Percentiles rank a stretch among this genome's conserved stretches.
phyloP scores from a whole-genome alignment of 2,797 vertebrate genomes.

The Tapera naevia region DNA sequence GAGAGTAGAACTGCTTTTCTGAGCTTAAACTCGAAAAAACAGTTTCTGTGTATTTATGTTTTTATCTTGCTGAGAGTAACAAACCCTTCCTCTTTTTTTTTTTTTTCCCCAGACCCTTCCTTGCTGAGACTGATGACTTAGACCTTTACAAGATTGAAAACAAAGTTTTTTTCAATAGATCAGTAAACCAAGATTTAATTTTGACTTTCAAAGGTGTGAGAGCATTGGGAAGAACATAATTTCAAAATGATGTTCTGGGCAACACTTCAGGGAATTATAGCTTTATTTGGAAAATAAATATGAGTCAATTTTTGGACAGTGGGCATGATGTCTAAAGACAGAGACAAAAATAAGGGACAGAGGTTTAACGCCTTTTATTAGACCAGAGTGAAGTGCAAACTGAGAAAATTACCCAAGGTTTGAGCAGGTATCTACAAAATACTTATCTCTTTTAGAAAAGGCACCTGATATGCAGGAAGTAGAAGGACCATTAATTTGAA shows the following conservation, averaged over 20 bases:
- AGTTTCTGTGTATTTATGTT: background rate
- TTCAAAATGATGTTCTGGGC: background rate
- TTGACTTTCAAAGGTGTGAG: background rate
- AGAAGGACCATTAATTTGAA: background rate
- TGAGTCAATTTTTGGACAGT: background rate
- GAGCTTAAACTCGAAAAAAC: background rate
- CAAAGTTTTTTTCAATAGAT: background rate
- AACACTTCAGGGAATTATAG: background rate
- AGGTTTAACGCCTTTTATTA: background rate
- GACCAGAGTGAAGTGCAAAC: background rate
- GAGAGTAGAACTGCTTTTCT: background rate
- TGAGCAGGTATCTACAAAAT: background rate
- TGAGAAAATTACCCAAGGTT: background rate
- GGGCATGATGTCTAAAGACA: background rate
- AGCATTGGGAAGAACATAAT: background rate
- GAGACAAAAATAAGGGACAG: background rate
- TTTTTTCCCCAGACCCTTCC: background rate
- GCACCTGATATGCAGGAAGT: background rate
- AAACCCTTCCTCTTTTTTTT: background rate
- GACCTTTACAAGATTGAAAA: background rate
- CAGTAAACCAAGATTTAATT: background rate
- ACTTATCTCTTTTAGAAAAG: background rate
- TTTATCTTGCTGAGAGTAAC: background rate
- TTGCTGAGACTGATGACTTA: background rate
- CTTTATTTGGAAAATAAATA: background rate